These are phyloP conservation scores for Sparidentex hasta DNA, from an alignment of 2,797 vertebrate genomes.

Conservation along the genomic window DNA sequence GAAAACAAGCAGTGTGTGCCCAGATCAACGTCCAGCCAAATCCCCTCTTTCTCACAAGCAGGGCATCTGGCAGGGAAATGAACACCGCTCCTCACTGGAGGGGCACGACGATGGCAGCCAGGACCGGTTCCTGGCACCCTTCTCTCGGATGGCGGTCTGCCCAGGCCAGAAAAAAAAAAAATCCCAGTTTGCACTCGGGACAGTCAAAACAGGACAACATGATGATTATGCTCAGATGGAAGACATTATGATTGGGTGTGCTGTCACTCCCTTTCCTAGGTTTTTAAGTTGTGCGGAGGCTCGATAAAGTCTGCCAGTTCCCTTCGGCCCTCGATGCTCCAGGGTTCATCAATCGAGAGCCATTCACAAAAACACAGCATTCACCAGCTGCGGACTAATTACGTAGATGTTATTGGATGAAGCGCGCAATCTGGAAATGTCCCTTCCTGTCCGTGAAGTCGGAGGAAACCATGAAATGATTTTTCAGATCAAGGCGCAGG, in stretches of 20 bases:
- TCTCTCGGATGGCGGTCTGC: constrained; percentile 28
- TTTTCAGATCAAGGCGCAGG: constrained; percentile 42
- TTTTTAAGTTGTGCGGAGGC: constrained; percentile 9
- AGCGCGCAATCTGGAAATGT: background rate
- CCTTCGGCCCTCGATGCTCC: constrained; percentile 26
- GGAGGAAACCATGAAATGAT: constrained; percentile 22
- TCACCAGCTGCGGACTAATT: background rate
- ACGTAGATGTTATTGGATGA: background rate
- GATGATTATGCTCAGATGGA: constrained; percentile 60
- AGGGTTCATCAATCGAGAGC: background rate
- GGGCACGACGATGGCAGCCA: constrained; percentile 37
- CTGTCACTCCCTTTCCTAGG: constrained; percentile 23
- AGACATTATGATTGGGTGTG: constrained; percentile 30
- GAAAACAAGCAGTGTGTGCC: constrained; percentile 37
- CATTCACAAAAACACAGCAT: constrained; percentile 24
- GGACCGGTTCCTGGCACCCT: constrained; percentile 34
- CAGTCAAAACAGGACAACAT: constrained; percentile 37
- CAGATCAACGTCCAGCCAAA: constrained; percentile 10
- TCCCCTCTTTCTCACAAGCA: constrained; percentile 19
- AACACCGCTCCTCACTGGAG: constrained; percentile 25
- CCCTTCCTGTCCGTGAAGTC: constrained; percentile 16
- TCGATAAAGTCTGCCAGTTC: constrained; percentile 53
- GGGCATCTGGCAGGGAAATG: constrained; percentile 42
- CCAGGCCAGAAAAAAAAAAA: constrained; percentile 12
- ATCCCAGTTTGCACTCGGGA: constrained; percentile 44